phyloP scores from a whole-genome alignment of 2,888 invertebrate species.

The Thymelicus acteon region DNA sequence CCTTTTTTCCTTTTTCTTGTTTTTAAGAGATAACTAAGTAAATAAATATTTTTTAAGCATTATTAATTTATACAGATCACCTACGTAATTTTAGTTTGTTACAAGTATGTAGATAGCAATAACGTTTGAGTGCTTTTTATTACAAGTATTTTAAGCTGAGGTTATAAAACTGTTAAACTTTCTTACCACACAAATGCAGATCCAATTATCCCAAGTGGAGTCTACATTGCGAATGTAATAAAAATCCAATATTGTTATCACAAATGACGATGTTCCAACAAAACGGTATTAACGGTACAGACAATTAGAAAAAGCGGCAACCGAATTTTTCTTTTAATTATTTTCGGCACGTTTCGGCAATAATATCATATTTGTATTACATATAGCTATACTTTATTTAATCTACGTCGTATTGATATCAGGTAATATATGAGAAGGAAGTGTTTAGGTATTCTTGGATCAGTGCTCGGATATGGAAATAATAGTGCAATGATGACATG shows the following conservation, averaged over 20 bases:
- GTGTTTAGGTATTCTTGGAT: constrained; percentile 10
- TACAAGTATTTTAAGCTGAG: too few relatives aligned
- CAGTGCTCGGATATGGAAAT: constrained; percentile 34
- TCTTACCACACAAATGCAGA: background rate
- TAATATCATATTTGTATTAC: constrained; percentile 6
- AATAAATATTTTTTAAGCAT: too few relatives aligned
- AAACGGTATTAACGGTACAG: background rate
- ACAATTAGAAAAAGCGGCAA: constrained; percentile 21
- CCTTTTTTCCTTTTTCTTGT: too few relatives aligned
- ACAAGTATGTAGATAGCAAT: too few relatives aligned
- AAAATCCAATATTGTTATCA: constrained; percentile 1
- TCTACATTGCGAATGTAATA: background rate
- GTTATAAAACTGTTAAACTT: too few relatives aligned
- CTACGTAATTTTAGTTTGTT: too few relatives aligned
- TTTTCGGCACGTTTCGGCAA: constrained; percentile 23
- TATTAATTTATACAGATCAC: too few relatives aligned
- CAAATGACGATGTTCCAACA: constrained; percentile 13
- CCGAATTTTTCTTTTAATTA: constrained; percentile 7
- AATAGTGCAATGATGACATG: constrained; percentile 52
- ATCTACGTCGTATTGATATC: background rate
- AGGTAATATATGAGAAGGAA: background rate
- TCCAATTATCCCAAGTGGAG: background rate
- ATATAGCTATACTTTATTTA: background rate
- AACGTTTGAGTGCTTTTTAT: too few relatives aligned
- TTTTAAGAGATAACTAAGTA: too few relatives aligned